phyloP scores from a whole-genome alignment of 2,797 vertebrate genomes.

The Lepilemur ruficaudatus region DNA sequence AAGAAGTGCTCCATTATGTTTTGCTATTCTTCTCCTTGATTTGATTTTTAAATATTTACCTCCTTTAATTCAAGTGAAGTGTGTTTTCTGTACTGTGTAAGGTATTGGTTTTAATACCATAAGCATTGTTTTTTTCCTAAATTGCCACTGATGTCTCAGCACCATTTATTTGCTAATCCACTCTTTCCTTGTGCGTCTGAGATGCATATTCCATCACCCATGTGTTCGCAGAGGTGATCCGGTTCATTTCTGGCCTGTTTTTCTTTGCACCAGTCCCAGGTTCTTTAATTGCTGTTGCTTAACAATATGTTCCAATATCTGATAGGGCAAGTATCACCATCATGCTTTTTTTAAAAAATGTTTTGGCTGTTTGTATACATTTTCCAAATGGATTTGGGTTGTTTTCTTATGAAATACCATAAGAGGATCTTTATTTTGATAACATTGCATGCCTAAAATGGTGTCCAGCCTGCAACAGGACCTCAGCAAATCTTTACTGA shows the following conservation, averaged over 20 bases:
- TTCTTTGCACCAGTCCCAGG: neutral
- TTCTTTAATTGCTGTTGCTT: neutral
- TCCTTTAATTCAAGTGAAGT: neutral
- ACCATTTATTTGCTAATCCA: neutral
- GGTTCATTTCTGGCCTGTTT: neutral
- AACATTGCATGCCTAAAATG: neutral
- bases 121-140: neutral
- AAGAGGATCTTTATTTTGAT: neutral
- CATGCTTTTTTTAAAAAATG: neutral
- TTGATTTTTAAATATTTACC: constrained; percentile 19
- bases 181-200: neutral
- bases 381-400: constrained; percentile 25
- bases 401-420: neutral
- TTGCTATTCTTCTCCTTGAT: neutral
- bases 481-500: neutral
- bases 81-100: neutral
- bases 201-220: neutral
- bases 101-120: neutral
- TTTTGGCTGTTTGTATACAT: neutral
- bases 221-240: neutral
- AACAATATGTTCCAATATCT: neutral
- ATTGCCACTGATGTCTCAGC: neutral
- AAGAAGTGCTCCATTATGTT: neutral
- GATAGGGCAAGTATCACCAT: neutral
- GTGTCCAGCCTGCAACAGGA: neutral